Conservation (phyloP, 2,888 invertebrate genomes). For the Parelbella ahira region DNA sequence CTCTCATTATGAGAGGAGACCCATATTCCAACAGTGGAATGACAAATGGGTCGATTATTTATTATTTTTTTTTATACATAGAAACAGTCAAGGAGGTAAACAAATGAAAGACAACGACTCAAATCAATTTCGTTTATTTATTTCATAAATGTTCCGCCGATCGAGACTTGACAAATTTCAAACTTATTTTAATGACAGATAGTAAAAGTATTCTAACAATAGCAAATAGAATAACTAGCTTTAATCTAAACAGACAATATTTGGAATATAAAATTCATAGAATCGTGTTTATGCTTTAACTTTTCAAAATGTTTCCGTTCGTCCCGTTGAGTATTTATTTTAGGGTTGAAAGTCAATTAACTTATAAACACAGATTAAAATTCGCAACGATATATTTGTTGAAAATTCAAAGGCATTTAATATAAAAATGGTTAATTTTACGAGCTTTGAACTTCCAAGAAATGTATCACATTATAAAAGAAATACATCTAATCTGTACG, state of each 20-base stretch:
- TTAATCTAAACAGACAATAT: constrained; percentile 46
- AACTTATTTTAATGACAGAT: constrained; percentile 51
- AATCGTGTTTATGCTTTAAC: constrained; percentile 4
- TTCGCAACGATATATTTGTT: constrained; percentile 58
- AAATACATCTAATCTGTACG: constrained; percentile 25
- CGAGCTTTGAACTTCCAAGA: constrained; percentile 64
- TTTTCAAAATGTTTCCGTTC: constrained; percentile 1
- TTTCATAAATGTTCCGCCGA: constrained; percentile 36
- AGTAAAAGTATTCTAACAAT: constrained; percentile 45
- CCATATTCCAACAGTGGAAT: no score
- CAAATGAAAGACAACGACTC: constrained; percentile 17
- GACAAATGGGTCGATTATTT: no score
- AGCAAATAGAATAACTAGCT: constrained; percentile 50
- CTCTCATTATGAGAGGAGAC: no score
- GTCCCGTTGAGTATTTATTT: constrained; percentile 14
- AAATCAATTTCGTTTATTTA: constrained; percentile 34
- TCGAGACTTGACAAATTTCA: constrained; percentile 43
- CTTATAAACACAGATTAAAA: constrained; percentile 29
- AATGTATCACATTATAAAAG: constrained; percentile 47
- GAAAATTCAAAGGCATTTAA: constrained; percentile 51
- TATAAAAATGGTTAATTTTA: constrained; percentile 22
- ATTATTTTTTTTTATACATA: no score
- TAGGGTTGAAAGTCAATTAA: constrained; percentile 14
- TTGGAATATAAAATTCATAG: constrained; percentile 44
- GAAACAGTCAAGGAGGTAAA: no score